Evolutionary conservation across 2,113 vertebrate genomes (phyloP).

Genomic region (Benitochromis conjunctus): DNA sequence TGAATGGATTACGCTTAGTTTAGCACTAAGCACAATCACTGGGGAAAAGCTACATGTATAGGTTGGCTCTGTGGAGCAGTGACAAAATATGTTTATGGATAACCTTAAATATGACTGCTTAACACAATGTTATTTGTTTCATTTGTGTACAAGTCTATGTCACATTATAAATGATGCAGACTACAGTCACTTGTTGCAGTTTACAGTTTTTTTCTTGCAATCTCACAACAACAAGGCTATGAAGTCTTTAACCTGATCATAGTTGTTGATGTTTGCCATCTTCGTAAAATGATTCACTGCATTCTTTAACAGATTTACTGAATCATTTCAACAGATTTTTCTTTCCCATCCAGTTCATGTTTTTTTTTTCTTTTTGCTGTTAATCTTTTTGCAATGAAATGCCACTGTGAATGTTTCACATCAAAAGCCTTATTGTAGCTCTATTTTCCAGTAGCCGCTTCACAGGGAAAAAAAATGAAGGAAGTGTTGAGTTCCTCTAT

Average conservation of each 20-base stretch:
- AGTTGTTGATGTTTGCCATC: not conserved
- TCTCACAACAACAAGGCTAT: not conserved
- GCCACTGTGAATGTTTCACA: not conserved
- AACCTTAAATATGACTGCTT: not conserved
- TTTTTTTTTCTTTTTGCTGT: not conserved
- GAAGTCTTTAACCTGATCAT: not conserved
- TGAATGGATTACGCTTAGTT: not conserved
- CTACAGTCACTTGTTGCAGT: not conserved
- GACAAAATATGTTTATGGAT: not conserved
- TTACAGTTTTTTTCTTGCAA: not conserved
- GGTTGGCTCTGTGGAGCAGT: rapidly evolving
- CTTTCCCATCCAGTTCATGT: not conserved
- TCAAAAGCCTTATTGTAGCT: not conserved
- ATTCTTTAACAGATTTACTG: not conserved
- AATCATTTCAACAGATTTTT: not conserved
- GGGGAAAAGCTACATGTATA: not conserved
- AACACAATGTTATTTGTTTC: not conserved
- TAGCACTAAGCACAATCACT: not conserved
- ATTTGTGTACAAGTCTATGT: not conserved
- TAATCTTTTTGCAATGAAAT: not conserved
- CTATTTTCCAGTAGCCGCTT: not conserved
- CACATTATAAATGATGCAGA: not conserved
- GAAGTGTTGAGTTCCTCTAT: not conserved
- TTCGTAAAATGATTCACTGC: not conserved
- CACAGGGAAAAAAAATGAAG: not conserved